These are phyloP conservation scores for Pandion haliaetus DNA, from an alignment of 2,113 vertebrate genomes.

Conservation along the genomic window DNA sequence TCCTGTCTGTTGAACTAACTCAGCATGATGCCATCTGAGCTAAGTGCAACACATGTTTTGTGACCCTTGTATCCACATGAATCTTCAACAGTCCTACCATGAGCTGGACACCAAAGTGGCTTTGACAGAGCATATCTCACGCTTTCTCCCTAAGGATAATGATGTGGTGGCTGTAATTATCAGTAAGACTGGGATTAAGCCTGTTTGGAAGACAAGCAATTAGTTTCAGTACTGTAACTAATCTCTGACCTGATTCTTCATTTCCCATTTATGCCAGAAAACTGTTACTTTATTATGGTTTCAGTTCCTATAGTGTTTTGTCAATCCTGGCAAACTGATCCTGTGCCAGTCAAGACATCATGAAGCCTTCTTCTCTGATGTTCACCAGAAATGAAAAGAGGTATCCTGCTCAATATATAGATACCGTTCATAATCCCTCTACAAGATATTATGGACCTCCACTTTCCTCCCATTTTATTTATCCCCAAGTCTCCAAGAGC, in stretches of 20 bases:
- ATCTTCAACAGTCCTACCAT: background rate
- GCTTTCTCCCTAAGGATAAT: background rate
- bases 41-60: background rate
- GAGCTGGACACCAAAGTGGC: background rate
- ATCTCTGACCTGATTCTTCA: background rate
- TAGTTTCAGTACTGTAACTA: background rate
- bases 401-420: background rate
- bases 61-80: background rate
- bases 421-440: accelerated
- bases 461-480: background rate
- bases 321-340: background rate
- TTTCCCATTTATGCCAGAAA: background rate
- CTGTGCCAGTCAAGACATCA: too few relatives aligned
- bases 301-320: background rate
- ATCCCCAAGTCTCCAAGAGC: background rate
- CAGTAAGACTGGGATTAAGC: background rate
- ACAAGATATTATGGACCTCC: background rate
- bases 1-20: background rate
- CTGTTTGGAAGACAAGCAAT: background rate
- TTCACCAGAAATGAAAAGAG: background rate
- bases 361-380: background rate
- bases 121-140: background rate
- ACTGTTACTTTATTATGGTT: background rate
- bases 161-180: background rate
- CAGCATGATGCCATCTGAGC: background rate